Base-by-base conservation (phyloP, 2,888 invertebrate species). In the Hartigia nigra region DNA sequence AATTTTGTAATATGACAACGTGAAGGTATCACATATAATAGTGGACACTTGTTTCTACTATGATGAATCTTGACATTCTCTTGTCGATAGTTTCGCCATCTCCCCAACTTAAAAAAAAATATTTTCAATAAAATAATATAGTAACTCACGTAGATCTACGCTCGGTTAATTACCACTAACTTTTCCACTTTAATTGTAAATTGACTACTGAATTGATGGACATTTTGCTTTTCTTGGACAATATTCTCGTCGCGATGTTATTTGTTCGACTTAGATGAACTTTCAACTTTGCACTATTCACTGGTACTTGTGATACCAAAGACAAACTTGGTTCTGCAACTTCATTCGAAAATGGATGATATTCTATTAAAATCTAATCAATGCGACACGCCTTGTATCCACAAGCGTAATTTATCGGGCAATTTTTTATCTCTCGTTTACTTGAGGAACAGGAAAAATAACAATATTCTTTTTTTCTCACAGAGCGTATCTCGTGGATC, bases 401-500 rank as follows among this genome's bases (percentile, higher is more conserved):
- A 9, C 55, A 4, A 55, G 55, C 55, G 55, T 55, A 55, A 55
- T 55, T 55, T 39, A 39, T 39, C 39, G 84, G 85, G 84, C 85
- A 83, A 85, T 80, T 84, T 88, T 86, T 80, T 70, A 69, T 35
- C 70, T 39, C 70, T 75, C 70, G 69, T 69, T 34, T 12, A 23
- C 34, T 35, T 31, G 31, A 1, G 37, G 55, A 36, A 75, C 14
- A 55, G 37, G 31, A 31, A 55, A 35, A 55, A 31, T 32, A 12
- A 1, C 31, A 37, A n/a, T 32, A 75, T 55, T 75, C 31, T 32
- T 79, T 77, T 83, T 81, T 80, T 80, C 76, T 92, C 91, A 78
- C 89, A 97, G 96, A 87, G 93, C 94, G 1, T 98, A 96, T 91
- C 93, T 99, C 83, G 95, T 95, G 83, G 98, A 99, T 92, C 93